Base-by-base conservation (phyloP, 2,888 invertebrate genomes). In the Strigamia transsilvanica region DNA sequence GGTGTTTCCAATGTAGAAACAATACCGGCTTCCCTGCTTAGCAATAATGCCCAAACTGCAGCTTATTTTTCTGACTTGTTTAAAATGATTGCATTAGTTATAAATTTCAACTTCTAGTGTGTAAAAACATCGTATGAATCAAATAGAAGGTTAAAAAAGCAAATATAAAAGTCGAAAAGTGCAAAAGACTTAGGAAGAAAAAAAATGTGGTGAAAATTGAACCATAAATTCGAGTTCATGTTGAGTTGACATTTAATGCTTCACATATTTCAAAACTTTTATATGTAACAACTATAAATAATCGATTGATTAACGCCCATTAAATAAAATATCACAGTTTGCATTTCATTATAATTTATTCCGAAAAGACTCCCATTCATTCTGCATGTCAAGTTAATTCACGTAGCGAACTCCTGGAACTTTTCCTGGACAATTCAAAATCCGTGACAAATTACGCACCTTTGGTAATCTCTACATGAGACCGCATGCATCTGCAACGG, bases 391-490 rank as follows among this genome's bases (percentile, higher is more conserved):
- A 18, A 6, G 73, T 73, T 73, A 73, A 73, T 73, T 73, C 73
- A 10, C 73, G 10, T n/a, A 12, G 73, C 73, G 32, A 73, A 73
- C 56, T 56, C 18, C 56, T 56, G 10, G 18, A 56, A 56, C 10
- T 73, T 73, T 73, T 73, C 27, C 9, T 12, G 32, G 73, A 73
- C 73, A 73, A 32, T 73, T 73, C 73, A 73, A 73, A 73, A 73
- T 73, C 73, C 73, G 27, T 73, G 73, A 73, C 73, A 73, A 73
- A 73, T 73, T 73, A 73, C 73, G 15, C 73, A 73, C 73, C 73
- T 73, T 73, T 73, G 73, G 13, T 73, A 73, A 73, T 73, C 73
- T 73, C 27, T 73, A 27, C 27, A 73, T 32, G 73, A 73, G 73
- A 73, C 73, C 73, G 32, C 73, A 73, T 32, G 73, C 73, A 73